A percentile compares a stretch with the other conserved stretches of the same genome.
Conservation (phyloP, 2,113 vertebrate genomes). For the Empidonax alnorum region DNA sequence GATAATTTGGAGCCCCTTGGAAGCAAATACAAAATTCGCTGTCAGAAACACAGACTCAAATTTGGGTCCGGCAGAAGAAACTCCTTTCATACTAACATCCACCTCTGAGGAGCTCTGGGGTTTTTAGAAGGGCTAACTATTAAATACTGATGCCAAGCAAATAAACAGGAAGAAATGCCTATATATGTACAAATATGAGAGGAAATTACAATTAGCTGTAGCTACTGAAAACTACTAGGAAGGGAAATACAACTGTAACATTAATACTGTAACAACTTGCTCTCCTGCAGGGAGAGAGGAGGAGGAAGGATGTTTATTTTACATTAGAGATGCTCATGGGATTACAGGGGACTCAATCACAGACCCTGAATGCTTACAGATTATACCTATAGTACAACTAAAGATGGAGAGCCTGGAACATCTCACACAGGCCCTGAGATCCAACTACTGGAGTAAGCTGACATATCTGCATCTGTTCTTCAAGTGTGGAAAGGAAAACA, state of each 20-base stretch:
- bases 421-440: not conserved
- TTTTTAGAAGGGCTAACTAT: not conserved
- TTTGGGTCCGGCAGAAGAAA: not conserved
- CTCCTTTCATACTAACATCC: rapidly evolving
- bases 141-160: not conserved
- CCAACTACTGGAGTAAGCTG: not conserved
- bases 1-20: not conserved
- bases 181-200: not conserved
- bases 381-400: not conserved
- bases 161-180: not conserved
- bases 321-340: not conserved
- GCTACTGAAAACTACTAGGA: not conserved
- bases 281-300: not conserved
- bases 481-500: slow-evolving; percentile 1
- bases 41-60: not conserved
- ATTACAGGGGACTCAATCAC: not conserved
- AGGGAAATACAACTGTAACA: slow-evolving; percentile 8
- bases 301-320: not conserved
- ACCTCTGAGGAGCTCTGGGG: not conserved
- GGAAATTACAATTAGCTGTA: not conserved
- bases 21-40: not conserved
- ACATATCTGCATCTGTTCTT: not conserved
- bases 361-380: not conserved
- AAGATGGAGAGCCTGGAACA: not conserved
- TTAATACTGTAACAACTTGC: not conserved